These are phyloP conservation scores for Tetheella fluctuosa DNA, from an alignment of 2,888 invertebrate genomes.

Conservation along the genomic window DNA sequence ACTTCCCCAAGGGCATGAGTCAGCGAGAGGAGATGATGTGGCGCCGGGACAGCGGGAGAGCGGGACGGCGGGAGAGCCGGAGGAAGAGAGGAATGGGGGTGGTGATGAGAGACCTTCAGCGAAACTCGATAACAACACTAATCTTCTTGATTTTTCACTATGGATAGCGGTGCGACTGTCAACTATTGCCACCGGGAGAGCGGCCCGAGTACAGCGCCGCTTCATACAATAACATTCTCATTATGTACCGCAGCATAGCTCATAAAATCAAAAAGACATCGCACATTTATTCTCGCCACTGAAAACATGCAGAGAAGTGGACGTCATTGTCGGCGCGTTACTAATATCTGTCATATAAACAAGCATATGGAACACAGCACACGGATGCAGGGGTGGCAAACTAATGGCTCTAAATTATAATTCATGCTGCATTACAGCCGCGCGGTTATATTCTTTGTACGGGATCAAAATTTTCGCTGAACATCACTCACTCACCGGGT, in stretches of 20 bases:
- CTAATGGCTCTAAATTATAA: conserved; percentile 66
- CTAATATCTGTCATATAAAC: conserved; percentile 47
- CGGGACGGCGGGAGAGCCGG: conserved; percentile 38
- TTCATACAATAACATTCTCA: conserved; percentile 40
- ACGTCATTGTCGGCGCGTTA: conserved; percentile 54
- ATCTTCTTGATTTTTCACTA: conserved; percentile 78
- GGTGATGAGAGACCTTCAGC: conserved; percentile 83
- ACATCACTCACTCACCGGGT: conserved; percentile 77
- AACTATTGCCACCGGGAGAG: conserved; percentile 40
- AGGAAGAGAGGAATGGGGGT: conserved; percentile 37
- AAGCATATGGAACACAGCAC: conserved; percentile 74
- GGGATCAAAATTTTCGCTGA: conserved; percentile 72
- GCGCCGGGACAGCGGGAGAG: conserved; percentile 34
- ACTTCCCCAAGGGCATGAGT: conserved; percentile 74
- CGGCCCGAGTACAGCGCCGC: conserved; percentile 49
- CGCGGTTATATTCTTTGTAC: conserved; percentile 44
- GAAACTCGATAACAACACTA: conserved; percentile 70
- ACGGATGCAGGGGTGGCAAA: conserved; percentile 74
- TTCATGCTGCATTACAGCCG: conserved; percentile 66
- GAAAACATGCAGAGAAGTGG: conserved; percentile 74
- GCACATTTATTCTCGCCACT: conserved; percentile 73
- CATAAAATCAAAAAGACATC: conserved; percentile 81
- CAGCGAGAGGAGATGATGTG: conserved; percentile 42
- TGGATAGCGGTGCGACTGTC: conserved; percentile 72
- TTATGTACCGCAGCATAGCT: conserved; percentile 67